Evolutionary conservation across 2,113 vertebrate genomes (phyloP).

Genomic region (Protobothrops mucrosquamatus): DNA sequence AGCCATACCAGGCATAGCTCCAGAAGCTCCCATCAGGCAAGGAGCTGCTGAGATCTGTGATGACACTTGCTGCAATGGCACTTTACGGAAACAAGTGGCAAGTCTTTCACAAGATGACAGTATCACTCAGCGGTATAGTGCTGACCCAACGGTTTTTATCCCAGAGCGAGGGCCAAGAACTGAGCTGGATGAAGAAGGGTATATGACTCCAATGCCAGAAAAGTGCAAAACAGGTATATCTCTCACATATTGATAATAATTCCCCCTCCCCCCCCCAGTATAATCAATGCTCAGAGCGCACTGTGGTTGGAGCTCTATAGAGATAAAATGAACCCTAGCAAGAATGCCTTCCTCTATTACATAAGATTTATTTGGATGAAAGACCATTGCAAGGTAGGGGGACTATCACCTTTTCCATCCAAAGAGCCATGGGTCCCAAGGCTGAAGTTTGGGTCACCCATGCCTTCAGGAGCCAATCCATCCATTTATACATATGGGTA

Average conservation of each 20-base stretch:
- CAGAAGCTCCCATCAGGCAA: conserved; percentile 71
- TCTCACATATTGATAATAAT: not conserved
- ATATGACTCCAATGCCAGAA: conserved; percentile 92
- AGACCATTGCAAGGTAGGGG: not conserved
- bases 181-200: conserved; percentile 87
- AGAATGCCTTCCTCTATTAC: not conserved
- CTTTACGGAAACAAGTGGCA: conserved; percentile 79
- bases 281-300: not conserved
- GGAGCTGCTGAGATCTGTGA: conserved; percentile 77
- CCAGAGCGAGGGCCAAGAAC: conserved; percentile 77
- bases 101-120: conserved; percentile 79
- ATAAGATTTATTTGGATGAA: not conserved
- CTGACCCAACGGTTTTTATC: conserved; percentile 89
- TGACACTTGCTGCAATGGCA: conserved; percentile 90
- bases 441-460: not conserved
- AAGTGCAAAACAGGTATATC: conserved; percentile 86
- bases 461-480: not conserved
- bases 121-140: conserved; percentile 89
- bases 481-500: not conserved
- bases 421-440: not conserved
- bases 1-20: conserved; percentile 65
- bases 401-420: not conserved
- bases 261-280: not conserved
- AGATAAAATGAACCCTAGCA: not conserved
- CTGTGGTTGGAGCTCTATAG: not conserved